Base-by-base conservation (phyloP, 2,888 invertebrate genomes). In the Papilio gigon region DNA sequence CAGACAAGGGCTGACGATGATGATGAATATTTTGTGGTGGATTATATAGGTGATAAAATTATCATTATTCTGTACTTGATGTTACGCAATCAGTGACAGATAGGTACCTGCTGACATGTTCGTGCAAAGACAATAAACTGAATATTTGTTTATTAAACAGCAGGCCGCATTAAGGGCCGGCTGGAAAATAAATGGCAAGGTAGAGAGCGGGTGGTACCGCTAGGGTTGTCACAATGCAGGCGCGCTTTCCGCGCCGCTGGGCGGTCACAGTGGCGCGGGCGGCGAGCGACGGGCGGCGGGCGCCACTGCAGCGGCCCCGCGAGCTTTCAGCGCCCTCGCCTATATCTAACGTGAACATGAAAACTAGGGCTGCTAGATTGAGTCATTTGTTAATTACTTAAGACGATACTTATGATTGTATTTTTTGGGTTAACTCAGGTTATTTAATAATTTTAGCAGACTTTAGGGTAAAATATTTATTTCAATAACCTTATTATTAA, bases 221-320 rank as follows among this genome's bases (percentile, higher is more conserved):
- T 75, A 89, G 87, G 88, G 88, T 78, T 88, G 86, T 84, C 86
- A 86, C 86, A 88, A 86, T 84, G 79, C 73, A 71, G 61, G 61
- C 77, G 75, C 78, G 78, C 83, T 86, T 91, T 89, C 85, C 87
- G 84, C 86, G 71, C 79, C 83, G 81, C 76, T 80, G 86, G 77
- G 72, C 84, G 75, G 79, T 76, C 78, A 90, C 88, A 89, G 80
- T 47, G 47, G 22, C 12, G 47, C 47, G 22, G 47, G 47, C 47
- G 75, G 76, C 78, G 80, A 76, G 78, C 79, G 30, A n/a, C 47
- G 22, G 47, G 47, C 47, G 75, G 76, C 78, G 80, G 76, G 78
- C 79, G 30, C 67, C 50, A 53, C 61, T 44, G 53, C 53, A 22
- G 37, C 64, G 68, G 64, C 64, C 68, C 42, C 22, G 68, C 44